These are phyloP conservation scores for Agrochola litura DNA, from an alignment of 2,888 invertebrate species.

Conservation along the genomic window DNA sequence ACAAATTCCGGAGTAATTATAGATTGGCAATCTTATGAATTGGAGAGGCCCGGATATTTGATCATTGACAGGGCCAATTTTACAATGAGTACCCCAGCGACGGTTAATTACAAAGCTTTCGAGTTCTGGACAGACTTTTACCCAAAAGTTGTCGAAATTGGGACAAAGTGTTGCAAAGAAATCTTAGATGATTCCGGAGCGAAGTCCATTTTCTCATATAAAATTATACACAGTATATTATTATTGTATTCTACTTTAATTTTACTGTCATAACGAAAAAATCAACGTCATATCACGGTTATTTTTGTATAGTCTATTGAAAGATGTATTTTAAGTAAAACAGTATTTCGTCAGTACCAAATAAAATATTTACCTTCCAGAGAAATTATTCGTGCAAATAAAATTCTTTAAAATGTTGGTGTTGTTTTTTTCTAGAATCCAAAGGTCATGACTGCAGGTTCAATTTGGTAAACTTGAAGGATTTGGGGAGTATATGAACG, in stretches of 20 bases:
- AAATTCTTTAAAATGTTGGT: slow-evolving; percentile 63
- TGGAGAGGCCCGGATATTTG: slow-evolving; percentile 92
- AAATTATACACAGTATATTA: slow-evolving; percentile 75
- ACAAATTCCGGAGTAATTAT: slow-evolving; percentile 93
- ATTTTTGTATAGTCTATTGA: slow-evolving; percentile 88
- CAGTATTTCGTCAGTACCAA: slow-evolving; percentile 68
- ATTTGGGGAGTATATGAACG: too few species aligned
- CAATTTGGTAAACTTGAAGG: slow-evolving; percentile 40
- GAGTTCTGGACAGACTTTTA: slow-evolving; percentile 96
- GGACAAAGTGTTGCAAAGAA: slow-evolving; percentile 94
- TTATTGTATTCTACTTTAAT: slow-evolving; percentile 75
- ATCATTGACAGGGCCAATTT: slow-evolving; percentile 94
- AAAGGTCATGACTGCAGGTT: background rate
- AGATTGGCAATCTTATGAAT: slow-evolving; percentile 93
- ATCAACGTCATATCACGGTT: slow-evolving; percentile 73
- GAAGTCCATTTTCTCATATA: slow-evolving; percentile 70
- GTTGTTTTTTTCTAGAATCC: slow-evolving; percentile 24
- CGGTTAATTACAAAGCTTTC: slow-evolving; percentile 94
- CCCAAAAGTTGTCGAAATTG: slow-evolving; percentile 93
- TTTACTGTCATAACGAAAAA: slow-evolving; percentile 75
- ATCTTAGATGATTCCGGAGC: slow-evolving; percentile 84
- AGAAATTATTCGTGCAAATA: slow-evolving; percentile 70
- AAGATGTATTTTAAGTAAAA: slow-evolving; percentile 80
- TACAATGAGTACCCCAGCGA: slow-evolving; percentile 93
- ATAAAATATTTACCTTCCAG: slow-evolving; percentile 74